A percentile compares a stretch with the other conserved stretches of the same genome.
Evolutionary conservation across 2,797 vertebrate species (phyloP).

Genomic region (Spea hammondii): DNA sequence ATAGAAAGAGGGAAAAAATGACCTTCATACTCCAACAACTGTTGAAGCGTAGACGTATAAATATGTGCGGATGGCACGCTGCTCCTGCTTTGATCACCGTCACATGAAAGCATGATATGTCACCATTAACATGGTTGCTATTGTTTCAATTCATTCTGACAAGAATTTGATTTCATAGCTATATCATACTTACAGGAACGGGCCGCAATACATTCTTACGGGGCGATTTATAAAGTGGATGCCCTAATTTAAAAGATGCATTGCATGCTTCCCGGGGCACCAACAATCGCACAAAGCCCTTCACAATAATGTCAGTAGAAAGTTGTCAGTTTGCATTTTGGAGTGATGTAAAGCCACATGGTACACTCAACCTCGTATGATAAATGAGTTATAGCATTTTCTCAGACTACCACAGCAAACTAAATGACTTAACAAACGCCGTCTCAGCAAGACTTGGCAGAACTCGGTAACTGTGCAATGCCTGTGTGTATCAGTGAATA

Average conservation of each 20-base stretch:
- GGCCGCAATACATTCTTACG: background rate
- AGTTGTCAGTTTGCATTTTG: background rate
- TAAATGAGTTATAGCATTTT: too few relatives aligned
- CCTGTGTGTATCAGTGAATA: too few relatives aligned
- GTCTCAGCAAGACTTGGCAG: too few relatives aligned
- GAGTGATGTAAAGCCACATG: background rate
- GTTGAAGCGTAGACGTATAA: conserved; percentile 55
- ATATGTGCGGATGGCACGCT: conserved; percentile 63
- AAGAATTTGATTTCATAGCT: conserved; percentile 31
- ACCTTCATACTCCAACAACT: conserved; percentile 71
- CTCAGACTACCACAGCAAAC: too few relatives aligned
- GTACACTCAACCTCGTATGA: background rate
- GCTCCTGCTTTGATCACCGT: conserved; percentile 65
- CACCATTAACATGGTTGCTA: conserved; percentile 57
- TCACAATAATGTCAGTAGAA: too few relatives aligned
- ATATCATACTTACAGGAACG: background rate
- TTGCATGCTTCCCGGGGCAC: background rate
- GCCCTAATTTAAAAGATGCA: background rate
- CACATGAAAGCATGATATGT: conserved; percentile 61
- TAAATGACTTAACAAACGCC: too few relatives aligned
- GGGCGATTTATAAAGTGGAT: conserved; percentile 16
- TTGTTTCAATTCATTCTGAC: conserved; percentile 52
- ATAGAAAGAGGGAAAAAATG: conserved; percentile 59
- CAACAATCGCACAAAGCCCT: background rate
- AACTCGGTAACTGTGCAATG: too few relatives aligned